Evolutionary conservation across 2,113 vertebrate species (phyloP).

Genomic region (Galemys pyrenaicus): DNA sequence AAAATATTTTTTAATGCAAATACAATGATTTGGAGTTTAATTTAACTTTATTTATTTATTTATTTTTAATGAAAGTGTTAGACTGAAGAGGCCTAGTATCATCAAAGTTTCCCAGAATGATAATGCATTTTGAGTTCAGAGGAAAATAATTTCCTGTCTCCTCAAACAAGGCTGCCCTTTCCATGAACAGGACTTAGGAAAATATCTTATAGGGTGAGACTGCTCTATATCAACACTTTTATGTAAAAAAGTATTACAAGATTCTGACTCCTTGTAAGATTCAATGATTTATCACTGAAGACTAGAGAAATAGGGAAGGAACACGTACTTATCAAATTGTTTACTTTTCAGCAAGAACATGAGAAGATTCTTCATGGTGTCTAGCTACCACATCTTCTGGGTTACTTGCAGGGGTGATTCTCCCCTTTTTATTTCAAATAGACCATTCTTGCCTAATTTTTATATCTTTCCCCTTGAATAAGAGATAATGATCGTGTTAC

Average conservation of each 20-base stretch:
- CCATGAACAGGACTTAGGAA: not conserved
- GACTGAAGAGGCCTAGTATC: not conserved
- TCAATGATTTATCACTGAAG: not conserved
- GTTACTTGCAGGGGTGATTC: not conserved
- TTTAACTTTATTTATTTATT: not conserved
- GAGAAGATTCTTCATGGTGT: not conserved
- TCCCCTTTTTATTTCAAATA: not conserved
- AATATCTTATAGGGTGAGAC: not conserved
- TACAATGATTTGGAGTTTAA: not conserved
- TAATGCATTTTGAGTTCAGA: not conserved
- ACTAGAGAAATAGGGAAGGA: not conserved
- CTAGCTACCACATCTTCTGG: not conserved
- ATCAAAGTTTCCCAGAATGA: not conserved
- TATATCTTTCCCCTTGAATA: not conserved
- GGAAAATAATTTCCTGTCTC: not conserved
- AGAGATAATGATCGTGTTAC: not conserved
- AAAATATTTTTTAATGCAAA: not conserved
- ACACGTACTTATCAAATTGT: not conserved
- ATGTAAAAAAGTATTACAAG: not conserved
- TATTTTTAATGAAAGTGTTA: not conserved
- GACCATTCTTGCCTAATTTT: not conserved
- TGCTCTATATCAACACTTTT: slow-evolving; percentile 9
- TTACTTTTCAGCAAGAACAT: not conserved
- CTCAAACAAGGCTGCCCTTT: not conserved
- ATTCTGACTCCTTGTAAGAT: not conserved